These are phyloP conservation scores for Probosciger aterrimus DNA, from an alignment of 2,113 vertebrate species.

Conservation along the genomic window DNA sequence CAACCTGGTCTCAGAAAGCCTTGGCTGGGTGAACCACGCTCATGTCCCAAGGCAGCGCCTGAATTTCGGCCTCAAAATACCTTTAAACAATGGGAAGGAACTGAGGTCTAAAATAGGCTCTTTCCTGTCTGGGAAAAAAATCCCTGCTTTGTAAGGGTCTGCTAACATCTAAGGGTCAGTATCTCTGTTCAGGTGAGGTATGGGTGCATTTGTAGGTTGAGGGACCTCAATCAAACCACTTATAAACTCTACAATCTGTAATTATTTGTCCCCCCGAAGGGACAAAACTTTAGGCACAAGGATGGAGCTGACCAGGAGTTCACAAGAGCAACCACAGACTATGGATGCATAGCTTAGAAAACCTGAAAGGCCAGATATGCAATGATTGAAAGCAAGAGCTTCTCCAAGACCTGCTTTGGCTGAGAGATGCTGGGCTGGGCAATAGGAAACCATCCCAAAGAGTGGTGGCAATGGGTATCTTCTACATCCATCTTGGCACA, in stretches of 20 bases:
- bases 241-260: background rate
- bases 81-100: conserved; percentile 26
- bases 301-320: background rate
- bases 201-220: background rate
- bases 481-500: background rate
- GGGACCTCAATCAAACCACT: background rate
- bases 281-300: background rate
- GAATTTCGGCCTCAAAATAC: conserved; percentile 31
- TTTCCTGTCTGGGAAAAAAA: background rate
- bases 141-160: background rate
- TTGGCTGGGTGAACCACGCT: fast-evolving
- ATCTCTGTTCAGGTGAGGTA: background rate
- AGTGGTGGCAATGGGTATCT: background rate
- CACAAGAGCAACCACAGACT: background rate
- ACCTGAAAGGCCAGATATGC: background rate
- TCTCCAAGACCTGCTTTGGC: background rate
- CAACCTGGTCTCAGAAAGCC: background rate
- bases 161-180: background rate
- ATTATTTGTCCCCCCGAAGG: background rate
- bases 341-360: background rate
- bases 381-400: background rate
- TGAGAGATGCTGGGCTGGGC: background rate
- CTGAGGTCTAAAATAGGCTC: background rate
- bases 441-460: background rate
- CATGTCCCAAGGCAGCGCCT: background rate